These are phyloP conservation scores for Diplolepis rosae DNA, from an alignment of 2,888 invertebrate genomes.

Conservation along the genomic window DNA sequence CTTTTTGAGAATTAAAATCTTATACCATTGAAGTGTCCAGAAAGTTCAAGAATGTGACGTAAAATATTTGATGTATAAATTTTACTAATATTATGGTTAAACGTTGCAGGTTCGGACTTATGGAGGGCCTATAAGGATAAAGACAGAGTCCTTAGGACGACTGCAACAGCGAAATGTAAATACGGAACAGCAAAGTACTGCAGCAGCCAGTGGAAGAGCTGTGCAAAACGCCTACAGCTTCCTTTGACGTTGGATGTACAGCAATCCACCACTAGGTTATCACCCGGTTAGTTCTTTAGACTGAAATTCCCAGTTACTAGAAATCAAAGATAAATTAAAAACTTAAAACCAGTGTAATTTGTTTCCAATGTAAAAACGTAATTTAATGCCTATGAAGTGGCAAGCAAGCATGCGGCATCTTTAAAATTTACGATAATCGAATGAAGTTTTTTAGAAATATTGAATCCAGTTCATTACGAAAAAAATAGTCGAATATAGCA, in stretches of 20 bases:
- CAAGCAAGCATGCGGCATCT: neutral
- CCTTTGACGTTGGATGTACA: slow-evolving; percentile 75
- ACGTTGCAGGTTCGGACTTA: slow-evolving; percentile 80
- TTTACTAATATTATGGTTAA: slow-evolving; percentile 33
- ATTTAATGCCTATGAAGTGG: neutral
- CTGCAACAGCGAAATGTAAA: slow-evolving; percentile 73
- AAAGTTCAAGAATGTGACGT: slow-evolving; percentile 57
- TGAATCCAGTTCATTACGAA: too few species aligned
- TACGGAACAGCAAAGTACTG: slow-evolving; percentile 62
- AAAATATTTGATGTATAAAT: neutral
- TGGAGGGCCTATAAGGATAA: slow-evolving; percentile 87
- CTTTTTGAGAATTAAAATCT: too few species aligned
- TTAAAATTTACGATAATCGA: neutral
- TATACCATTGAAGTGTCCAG: slow-evolving; percentile 48
- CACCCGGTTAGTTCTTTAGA: slow-evolving; percentile 64
- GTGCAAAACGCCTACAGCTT: slow-evolving; percentile 81
- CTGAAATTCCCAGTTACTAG: slow-evolving; percentile 50
- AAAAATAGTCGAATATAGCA: too few species aligned
- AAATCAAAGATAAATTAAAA: slow-evolving; percentile 7
- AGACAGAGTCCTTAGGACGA: slow-evolving; percentile 85
- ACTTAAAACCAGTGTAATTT: slow-evolving; percentile 15
- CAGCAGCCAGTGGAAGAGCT: slow-evolving; percentile 74
- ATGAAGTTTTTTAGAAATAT: neutral
- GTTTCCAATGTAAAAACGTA: slow-evolving; percentile 7
- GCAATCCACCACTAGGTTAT: slow-evolving; percentile 61